Base-by-base conservation (phyloP, 2,113 vertebrate genomes). In the Rhineura floridana region DNA sequence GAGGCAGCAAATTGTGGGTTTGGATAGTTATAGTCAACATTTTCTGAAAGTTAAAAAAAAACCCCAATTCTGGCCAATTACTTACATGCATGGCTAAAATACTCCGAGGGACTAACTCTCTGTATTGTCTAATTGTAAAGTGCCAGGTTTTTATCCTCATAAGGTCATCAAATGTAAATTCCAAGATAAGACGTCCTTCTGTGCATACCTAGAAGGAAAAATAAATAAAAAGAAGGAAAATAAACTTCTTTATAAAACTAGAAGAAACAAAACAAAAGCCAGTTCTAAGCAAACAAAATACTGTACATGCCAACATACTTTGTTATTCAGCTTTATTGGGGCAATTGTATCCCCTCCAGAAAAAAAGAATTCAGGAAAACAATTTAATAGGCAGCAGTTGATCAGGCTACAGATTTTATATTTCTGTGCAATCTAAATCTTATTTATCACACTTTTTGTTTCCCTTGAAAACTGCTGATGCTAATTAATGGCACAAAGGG, bases 81-180 rank as follows among this genome's bases (percentile, higher is more conserved):
- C 98, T 99, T 97, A 99, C 99, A 95, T 99, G 99, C 98, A 99
- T 99, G 98, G 99, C 99, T 96, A 99, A 97, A 94, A 99, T 98
- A 96, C 98, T 99, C 95, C 98, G 98, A 70, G 99, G 99, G 95
- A 99, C 97, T 96, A 99, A 96, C 95, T 99, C 99, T 95, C 99
- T 96, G 96, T 99, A 98, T 96, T 99, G 99, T 96, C 99, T 98
- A 97, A 99, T 98, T 97, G 98, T 99, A 97, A 99, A 99, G 98
- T 99, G 99, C 99, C 99, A 99, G 62, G 98, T 98, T 97, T 99
- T 99, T 97, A 99, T 99, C 96, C 99, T 98, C 99, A 99, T 99
- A 95, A 99, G 98, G 96, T 99, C 99, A 93, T 99, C 99, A 89
- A 99, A 99, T 93, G 98, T 98, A 93, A 99, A 99, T 97, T 99